Evolutionary conservation across 2,888 invertebrate species (phyloP), one percentile per base, ranked within the genome.

Genomic region (Myathropa florea): DNA sequence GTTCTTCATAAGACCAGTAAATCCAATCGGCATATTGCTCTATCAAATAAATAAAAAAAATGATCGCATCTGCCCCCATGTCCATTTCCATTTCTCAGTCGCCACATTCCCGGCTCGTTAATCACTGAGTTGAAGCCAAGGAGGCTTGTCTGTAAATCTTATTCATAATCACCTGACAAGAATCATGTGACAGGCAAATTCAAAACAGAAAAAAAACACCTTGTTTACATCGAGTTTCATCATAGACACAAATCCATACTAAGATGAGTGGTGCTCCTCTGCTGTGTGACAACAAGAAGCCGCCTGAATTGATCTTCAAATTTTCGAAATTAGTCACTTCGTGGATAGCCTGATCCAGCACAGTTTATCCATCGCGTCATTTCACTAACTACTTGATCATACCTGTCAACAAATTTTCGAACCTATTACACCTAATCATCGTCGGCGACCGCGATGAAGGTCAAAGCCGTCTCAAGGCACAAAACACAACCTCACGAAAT

Each of bases 401-500:
- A 6, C 18, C 24, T 57, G 33, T n/a, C n/a, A 24, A 18, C 26
- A 24, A 70, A 70, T 4, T 57, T 10, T 36, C 59, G n/a, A 36
- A 36, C 4, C 10, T 63, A 53, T 53, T 72, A 63, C 72, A 72
- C 30, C 72, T 65, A 21, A 55, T 23, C 18, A 55, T 63, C 36
- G 63, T 57, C 57, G 26, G 46, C 55, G 70, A 39, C 63, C 70
- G 70, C 61, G 23, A 6, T 61, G 65, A 84, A 84, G 83, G 83
- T 75, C 75, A 71, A 39, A 39, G 55, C 33, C 18, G 60, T 70
- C 60, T 12, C 63, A 84, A 80, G 64, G 10, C 64, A 71, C 14
- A 71, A 77, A 28, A 77, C 12, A 39, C 59, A 61, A 30, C 28
- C 18, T 39, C 71, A 65, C 36, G 65, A 80, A 71, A 75, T 65